Conservation (phyloP, 2,113 vertebrate species). For the Desmodus rotundus region DNA sequence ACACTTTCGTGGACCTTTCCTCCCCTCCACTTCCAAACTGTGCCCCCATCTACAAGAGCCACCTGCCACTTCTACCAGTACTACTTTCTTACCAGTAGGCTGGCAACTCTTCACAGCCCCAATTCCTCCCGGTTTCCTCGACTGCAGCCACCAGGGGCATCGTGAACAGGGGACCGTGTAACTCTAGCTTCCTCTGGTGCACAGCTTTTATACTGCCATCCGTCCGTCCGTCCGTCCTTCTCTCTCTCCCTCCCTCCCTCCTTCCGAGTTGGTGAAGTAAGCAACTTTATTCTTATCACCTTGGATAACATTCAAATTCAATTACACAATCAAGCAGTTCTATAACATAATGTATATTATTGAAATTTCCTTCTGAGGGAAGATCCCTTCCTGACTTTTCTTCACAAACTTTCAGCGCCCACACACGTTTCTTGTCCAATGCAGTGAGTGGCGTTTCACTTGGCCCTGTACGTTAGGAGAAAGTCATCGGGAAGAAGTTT, state of each 20-base stretch:
- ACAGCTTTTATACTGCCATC: background rate
- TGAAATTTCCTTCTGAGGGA: background rate
- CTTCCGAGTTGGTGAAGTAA: background rate
- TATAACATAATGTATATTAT: background rate
- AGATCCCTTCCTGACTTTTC: background rate
- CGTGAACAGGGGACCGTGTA: background rate
- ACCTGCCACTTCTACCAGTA: background rate
- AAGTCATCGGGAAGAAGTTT: background rate
- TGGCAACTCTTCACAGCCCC: background rate
- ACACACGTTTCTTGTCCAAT: background rate
- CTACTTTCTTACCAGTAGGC: background rate
- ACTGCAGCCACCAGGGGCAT: background rate
- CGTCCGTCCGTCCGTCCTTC: background rate
- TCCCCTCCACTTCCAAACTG: background rate
- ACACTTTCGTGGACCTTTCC: background rate
- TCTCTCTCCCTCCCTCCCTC: background rate
- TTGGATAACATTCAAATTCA: background rate
- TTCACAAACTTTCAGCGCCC: background rate
- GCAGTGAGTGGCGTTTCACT: background rate
- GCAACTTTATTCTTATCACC: slow-evolving; percentile 21
- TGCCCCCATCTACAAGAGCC: background rate
- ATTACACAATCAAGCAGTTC: background rate
- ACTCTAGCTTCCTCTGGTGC: background rate
- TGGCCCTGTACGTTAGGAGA: background rate
- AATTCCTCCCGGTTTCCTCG: background rate